phyloP scores from a whole-genome alignment of 30 jellyfish, hydroid and myxozoan genomes.

The Aurelia sp. region DNA sequence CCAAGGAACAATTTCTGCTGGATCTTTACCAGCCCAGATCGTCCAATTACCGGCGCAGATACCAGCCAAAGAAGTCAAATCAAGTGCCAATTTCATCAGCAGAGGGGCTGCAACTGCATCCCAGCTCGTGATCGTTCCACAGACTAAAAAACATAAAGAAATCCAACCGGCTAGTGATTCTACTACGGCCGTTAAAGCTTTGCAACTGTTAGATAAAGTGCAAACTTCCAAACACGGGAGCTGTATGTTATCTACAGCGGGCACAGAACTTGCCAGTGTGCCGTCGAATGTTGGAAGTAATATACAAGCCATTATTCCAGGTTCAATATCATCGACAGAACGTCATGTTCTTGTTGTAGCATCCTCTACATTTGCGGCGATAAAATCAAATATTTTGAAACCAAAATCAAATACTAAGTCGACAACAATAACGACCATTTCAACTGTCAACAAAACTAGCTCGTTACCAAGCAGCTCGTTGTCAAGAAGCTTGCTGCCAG shows the following conservation, averaged over 20 bases:
- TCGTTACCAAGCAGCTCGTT: no score
- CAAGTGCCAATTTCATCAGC: conserved; percentile 25
- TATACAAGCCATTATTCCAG: no score
- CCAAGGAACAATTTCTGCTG: conserved; percentile 18
- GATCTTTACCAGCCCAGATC: conserved; percentile 50
- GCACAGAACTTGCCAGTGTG: not conserved
- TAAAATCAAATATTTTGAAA: no score
- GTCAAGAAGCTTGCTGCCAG: no score
- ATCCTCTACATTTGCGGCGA: no score
- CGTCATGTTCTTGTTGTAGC: no score
- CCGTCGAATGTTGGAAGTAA: not conserved
- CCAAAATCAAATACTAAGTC: no score
- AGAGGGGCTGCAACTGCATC: conserved; percentile 56
- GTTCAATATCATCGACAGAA: no score
- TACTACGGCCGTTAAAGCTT: conserved; percentile 46
- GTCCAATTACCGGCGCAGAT: conserved; percentile 62
- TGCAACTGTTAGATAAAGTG: conserved; percentile 23
- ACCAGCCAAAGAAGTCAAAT: conserved; percentile 34
- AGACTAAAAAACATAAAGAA: conserved; percentile 26
- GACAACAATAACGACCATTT: no score
- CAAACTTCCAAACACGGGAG: not conserved
- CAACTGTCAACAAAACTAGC: no score
- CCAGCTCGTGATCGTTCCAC: conserved; percentile 53
- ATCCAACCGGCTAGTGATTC: conserved; percentile 57
- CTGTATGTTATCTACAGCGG: not conserved